Evolutionary conservation across 2,888 invertebrate genomes (phyloP), one percentile per base, ranked within the genome.

Genomic region (Drosophila nigricruria): DNA sequence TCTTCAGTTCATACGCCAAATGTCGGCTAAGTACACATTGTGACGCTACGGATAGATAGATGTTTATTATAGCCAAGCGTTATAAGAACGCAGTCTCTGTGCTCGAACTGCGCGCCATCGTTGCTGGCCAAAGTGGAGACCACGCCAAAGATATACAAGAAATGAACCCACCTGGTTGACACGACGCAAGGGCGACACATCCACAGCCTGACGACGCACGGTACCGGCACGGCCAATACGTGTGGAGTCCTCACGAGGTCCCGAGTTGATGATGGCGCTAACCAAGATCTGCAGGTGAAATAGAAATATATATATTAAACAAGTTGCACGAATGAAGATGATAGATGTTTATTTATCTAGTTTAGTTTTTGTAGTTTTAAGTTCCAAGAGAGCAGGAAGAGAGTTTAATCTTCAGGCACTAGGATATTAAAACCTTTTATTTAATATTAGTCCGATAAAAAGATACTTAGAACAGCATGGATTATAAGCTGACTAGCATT

Each of bases 141-240:
- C 1, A 5, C 2, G 1, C 5, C 16, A 6, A 6, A 16, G 5
- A 36, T 0, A 20, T 6, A 2, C 2, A 27, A 18, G 25, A 32
- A 6, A 6, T 30, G 50, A 6, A 83, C 89, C 82, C 88, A 92
- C 93, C 90, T 99, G 99, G 94, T 99, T 99, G 20, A 99, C 99
- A 92, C 99, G 96, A 87, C 99, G 95, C 88, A 99, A 95, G 16
- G 99, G 99, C 14, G 99, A 99, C 70, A 99, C 99, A 92, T 99
- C 99, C 81, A 99, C 99, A 88, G 99, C 99, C 93, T 99, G 99
- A 94, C 99, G 96, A 93, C 99, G 96, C n/a, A 99, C 99, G 2
- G 99, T 99, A 95, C 99, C 99, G 79, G 99, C 99, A 92, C 99
- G 97, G 93, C 99, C 99, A 92, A 99, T 99, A 95, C 99, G 97